Base-by-base conservation (phyloP, 2,797 vertebrate genomes). In the Cetoscarus ocellatus region DNA sequence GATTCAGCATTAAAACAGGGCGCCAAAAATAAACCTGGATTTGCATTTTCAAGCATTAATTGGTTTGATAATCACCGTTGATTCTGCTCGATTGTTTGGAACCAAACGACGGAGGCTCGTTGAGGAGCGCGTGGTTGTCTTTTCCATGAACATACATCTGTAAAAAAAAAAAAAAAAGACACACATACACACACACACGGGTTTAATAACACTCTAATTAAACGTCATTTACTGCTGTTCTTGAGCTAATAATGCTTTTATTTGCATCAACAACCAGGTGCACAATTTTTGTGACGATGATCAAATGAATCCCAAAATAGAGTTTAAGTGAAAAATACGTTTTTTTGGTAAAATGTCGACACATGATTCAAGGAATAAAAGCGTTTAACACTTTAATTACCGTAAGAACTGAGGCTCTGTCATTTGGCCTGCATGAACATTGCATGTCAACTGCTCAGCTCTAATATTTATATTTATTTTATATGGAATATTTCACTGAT, bases 121-220 rank as follows among this genome's bases (percentile, higher is more conserved):
- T 94, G 65, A 93, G 83, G 54, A 86, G 90, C 90, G 88, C 85
- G 35, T 88, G 93, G 17, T 93, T 92, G 38, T 96, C 95, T 89
- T 94, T 93, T 84, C 97, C 96, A 67, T 90, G 89, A 18, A 91
- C 73, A 85, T 94, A 96, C 91, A 96, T 95, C 97, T 99, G 92
- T 86, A 82, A 92, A 79, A 89, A 9, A 54, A 38, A 53, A 15
- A 3, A n/a, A n/a, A n/a, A n/a, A n/a, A n/a, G n/a, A n/a, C n/a
- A 27, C 27, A 27, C 27, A 27, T 4, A 27, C 27, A 14, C 77
- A 56, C 53, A 84, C 91, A 83, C 83, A 67, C 81, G 88, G 14
- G 56, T 78, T 80, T 70, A 88, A 86, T 77, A 57, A 67, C 58
- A 12, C 48, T 17, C 10, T 88, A 92, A 89, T 96, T 91, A 94